A percentile compares a stretch with the other conserved stretches of the same genome.
phyloP scores from a whole-genome alignment of 2,888 invertebrate species.

The Caenorhabditis zanzibari region DNA sequence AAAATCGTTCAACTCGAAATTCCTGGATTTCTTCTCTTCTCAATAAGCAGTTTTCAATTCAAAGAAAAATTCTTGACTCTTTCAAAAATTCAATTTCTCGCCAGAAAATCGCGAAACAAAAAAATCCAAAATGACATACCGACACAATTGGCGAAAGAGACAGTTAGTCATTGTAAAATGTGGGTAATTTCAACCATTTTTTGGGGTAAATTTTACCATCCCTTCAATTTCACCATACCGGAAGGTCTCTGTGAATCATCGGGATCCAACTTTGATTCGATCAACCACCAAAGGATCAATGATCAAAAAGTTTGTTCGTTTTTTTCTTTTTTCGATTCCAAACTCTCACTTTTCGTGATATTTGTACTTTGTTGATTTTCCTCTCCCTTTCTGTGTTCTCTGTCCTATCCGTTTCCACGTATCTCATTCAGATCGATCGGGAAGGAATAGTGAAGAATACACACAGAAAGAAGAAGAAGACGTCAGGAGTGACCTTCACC shows the following conservation, averaged over 20 bases:
- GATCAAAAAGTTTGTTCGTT: not conserved
- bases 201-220: not conserved
- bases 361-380: not conserved
- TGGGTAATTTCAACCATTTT: slow-evolving; percentile 3
- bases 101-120: too few relatives aligned
- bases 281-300: slow-evolving; percentile 36
- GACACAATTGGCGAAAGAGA: not conserved
- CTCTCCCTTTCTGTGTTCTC: too few relatives aligned
- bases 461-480: too few relatives aligned
- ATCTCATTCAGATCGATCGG: too few relatives aligned
- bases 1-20: too few relatives aligned
- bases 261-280: not conserved
- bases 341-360: too few relatives aligned
- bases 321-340: not conserved
- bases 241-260: not conserved
- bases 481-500: slow-evolving; percentile 50
- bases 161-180: not conserved
- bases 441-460: too few relatives aligned
- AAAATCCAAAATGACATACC: not conserved
- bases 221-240: not conserved
- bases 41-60: too few relatives aligned
- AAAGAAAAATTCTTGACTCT: too few relatives aligned
- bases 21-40: too few relatives aligned
- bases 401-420: slow-evolving; percentile 1
- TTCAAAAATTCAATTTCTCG: not conserved